Evolutionary conservation across 2,113 vertebrate genomes (phyloP).

Genomic region (Leptobrachium ailaonicum): DNA sequence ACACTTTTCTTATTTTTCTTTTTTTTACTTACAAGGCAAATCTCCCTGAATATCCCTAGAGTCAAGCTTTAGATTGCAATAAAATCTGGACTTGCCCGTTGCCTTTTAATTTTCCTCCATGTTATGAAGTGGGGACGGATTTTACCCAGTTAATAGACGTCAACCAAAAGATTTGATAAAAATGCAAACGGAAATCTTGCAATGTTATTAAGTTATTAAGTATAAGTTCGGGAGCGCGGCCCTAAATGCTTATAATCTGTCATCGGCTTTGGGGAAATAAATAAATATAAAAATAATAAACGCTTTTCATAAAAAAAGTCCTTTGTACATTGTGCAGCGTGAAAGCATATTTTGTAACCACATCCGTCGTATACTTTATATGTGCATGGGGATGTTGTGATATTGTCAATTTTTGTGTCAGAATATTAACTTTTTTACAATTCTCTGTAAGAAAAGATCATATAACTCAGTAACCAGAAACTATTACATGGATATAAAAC

Average conservation of each 20-base stretch:
- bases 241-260: neutral
- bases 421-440: no score
- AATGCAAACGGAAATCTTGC: constrained; percentile 5
- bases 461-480: no score
- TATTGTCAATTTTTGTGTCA: no score
- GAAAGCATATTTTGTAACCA: no score
- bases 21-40: constrained; percentile 29
- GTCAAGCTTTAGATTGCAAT: constrained; percentile 7
- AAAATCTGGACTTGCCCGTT: constrained; percentile 9
- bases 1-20: constrained; percentile 22
- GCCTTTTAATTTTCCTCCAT: constrained; percentile 20
- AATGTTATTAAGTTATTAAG: constrained; percentile 20
- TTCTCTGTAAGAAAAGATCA: no score
- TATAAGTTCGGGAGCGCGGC: constrained; percentile 1
- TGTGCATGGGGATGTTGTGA: no score
- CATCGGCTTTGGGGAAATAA: neutral
- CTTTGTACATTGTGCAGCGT: neutral
- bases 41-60: constrained; percentile 5
- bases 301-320: neutral
- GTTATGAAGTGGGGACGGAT: constrained; percentile 12
- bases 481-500: no score
- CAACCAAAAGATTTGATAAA: constrained; percentile 23
- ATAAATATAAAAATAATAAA: neutral
- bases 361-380: no score
- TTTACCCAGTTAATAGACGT: constrained; percentile 32